Base-by-base conservation (phyloP, 2,797 vertebrate genomes). In the Acropternis orthonyx region DNA sequence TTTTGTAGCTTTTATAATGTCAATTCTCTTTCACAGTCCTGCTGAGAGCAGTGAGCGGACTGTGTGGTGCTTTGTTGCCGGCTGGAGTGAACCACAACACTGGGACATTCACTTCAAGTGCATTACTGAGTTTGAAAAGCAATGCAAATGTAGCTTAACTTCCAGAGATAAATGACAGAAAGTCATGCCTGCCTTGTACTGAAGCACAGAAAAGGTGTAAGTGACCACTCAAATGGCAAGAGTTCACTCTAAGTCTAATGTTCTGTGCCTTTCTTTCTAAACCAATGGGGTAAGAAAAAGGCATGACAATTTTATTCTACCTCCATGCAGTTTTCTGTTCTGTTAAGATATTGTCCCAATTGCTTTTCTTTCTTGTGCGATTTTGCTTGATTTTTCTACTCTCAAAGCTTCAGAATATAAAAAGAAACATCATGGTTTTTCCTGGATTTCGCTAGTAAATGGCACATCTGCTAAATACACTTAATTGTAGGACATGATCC, bases 391-490 rank as follows among this genome's bases (percentile, higher is more conserved):
- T 28, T 71, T 62, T 41, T 68, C 36, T 63, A 24, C 10, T 69
- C 27, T 63, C 20, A 51, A 54, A 54, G 2, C 7, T 76, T 59
- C 81, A 41, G 23, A 73, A 49, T 61, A 72, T 30, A 55, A 54
- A 27, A 3, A 43, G 8, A 78, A 8, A 67, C 1, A 2, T 68
- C 2, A 5, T 21, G 2, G 37, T 48, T 44, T 16, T 14, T 8
- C 10, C 55, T 49, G 13, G 3, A 36, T 88, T 86, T 80, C 81
- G 27, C n/a, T 55, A 51, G 55, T 30, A 63, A 77, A 49, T 56
- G 3, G 37, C 7, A 32, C 4, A 52, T 30, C 41, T 62, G 37
- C 5, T 67, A 74, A 81, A 55, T 54, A 77, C 11, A 4, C 43
- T 30, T 79, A 58, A 58, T 22, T 73, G 4, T 26, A 82, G 9